phyloP scores from a whole-genome alignment of 2,797 vertebrate genomes.

The Platyrinchus mystaceus region DNA sequence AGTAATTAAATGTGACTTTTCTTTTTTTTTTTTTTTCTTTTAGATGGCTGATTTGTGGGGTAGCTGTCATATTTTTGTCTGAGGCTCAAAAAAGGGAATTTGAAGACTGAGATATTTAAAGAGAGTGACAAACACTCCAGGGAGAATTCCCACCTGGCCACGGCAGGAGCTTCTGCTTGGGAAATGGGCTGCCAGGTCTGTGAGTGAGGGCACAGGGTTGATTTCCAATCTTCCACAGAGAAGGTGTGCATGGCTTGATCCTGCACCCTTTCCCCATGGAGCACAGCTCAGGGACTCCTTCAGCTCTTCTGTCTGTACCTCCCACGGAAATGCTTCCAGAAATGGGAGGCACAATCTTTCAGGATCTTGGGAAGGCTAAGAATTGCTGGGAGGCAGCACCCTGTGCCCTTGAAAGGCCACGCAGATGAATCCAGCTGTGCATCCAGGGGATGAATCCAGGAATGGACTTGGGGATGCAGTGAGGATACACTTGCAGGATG shows the following conservation, averaged over 20 bases:
- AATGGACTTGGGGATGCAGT: background rate
- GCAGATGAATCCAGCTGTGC: background rate
- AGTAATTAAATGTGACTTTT: slow-evolving; percentile 64
- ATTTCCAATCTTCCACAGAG: background rate
- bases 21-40: background rate
- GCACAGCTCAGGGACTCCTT: background rate
- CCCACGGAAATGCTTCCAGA: background rate
- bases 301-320: background rate
- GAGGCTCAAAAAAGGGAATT: background rate
- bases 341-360: background rate
- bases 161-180: background rate
- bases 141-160: background rate
- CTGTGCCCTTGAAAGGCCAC: accelerated
- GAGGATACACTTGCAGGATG: accelerated
- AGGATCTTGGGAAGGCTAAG: background rate
- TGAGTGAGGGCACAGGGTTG: background rate
- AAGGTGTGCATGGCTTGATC: background rate
- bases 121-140: background rate
- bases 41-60: slow-evolving; percentile 33
- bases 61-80: slow-evolving; percentile 42
- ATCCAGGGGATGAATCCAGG: background rate
- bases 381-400: background rate
- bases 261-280: background rate
- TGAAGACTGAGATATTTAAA: background rate
- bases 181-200: accelerated